A percentile compares a stretch with the other conserved stretches of the same genome.
phyloP scores from a whole-genome alignment of 2,888 invertebrate species.

The Trichogramma dendrolimi region DNA sequence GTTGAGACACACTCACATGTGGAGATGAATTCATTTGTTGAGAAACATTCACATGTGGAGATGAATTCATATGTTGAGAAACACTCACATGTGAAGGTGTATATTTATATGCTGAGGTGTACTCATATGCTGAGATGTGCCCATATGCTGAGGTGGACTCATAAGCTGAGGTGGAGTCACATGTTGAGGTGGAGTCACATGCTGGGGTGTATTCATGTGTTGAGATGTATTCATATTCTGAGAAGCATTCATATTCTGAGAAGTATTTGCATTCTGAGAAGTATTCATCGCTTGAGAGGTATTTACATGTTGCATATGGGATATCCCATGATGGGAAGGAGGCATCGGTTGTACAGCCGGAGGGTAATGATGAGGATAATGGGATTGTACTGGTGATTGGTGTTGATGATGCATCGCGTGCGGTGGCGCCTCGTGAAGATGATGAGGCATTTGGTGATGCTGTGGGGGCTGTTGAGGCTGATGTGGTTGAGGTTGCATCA shows the following conservation, averaged over 20 bases:
- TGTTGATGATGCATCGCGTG: constrained; percentile 23
- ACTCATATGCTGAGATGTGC: constrained; percentile 23
- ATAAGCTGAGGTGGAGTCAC: neutral
- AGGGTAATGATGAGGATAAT: constrained; percentile 31
- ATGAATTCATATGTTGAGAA: constrained; percentile 9
- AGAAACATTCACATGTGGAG: constrained; percentile 7
- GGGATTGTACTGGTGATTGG: constrained; percentile 10
- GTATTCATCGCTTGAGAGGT: constrained; percentile 17
- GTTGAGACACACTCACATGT: constrained; percentile 48
- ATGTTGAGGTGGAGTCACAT: constrained; percentile 4
- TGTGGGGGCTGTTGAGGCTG: constrained; percentile 42
- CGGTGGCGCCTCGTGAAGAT: constrained; percentile 32
- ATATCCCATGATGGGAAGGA: constrained; percentile 8
- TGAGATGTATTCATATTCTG: constrained; percentile 20
- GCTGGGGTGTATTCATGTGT: constrained; percentile 23
- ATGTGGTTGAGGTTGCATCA: constrained; percentile 31
- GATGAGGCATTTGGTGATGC: constrained; percentile 42
- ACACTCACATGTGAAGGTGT: constrained; percentile 3
- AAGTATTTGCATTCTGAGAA: constrained; percentile 5
- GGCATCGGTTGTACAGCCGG: constrained; percentile 13
- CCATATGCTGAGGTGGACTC: constrained; percentile 20
- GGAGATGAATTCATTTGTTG: constrained; percentile 19
- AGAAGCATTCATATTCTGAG: neutral
- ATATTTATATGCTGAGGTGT: constrained; percentile 7
- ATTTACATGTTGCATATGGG: constrained; percentile 13